These are phyloP conservation scores for Phalacrocorax carbo DNA, from an alignment of 2,113 vertebrate genomes.

Conservation along the genomic window DNA sequence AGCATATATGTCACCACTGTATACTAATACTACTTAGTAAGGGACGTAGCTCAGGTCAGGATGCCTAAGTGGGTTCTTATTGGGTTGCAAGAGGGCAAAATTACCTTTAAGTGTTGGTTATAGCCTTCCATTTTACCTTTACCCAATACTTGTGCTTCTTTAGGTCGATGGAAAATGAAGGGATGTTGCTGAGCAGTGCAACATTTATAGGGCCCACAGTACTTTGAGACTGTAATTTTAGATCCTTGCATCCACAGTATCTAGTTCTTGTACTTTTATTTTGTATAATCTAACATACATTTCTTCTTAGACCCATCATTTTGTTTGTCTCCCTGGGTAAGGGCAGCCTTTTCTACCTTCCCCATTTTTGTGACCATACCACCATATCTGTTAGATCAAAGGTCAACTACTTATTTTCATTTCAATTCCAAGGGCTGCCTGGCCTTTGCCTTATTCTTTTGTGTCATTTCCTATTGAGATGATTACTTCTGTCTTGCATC, in stretches of 20 bases:
- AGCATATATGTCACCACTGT: neutral
- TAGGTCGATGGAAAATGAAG: neutral
- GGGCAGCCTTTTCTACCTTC: neutral
- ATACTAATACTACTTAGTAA: neutral
- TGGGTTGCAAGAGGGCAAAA: neutral
- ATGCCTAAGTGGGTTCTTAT: neutral
- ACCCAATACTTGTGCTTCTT: neutral
- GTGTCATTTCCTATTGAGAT: neutral
- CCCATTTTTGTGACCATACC: neutral
- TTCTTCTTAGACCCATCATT: neutral
- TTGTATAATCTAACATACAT: fast-evolving
- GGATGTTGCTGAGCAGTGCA: neutral
- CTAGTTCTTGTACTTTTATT: neutral
- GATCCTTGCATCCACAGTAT: neutral
- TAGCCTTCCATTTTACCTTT: neutral
- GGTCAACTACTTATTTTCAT: neutral
- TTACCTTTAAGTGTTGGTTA: neutral
- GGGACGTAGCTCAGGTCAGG: neutral
- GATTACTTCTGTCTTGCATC: neutral
- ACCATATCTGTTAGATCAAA: neutral
- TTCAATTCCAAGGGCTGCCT: neutral
- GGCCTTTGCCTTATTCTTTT: neutral
- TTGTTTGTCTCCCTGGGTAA: neutral
- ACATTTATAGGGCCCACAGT: neutral
- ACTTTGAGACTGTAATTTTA: neutral